Percentiles rank a stretch among this genome's conserved stretches.
These are phyloP conservation scores for Agrochola lota DNA, from an alignment of 2,888 invertebrate genomes.

Conservation along the genomic window DNA sequence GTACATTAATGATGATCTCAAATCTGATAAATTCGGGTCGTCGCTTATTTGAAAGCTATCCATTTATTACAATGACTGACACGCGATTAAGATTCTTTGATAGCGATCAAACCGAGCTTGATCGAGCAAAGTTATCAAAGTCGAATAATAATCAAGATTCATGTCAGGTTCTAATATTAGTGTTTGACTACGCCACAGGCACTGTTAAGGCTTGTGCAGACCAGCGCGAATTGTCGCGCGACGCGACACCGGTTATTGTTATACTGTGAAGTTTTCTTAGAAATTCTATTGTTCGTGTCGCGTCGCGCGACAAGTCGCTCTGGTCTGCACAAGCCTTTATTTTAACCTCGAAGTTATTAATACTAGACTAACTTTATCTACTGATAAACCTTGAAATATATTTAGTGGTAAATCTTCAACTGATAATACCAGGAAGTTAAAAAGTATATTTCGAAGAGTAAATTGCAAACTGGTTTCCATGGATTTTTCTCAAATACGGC, in stretches of 20 bases:
- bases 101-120: constrained; percentile 31
- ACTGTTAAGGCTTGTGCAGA: too few species aligned
- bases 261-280: too few species aligned
- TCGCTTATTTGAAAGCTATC: constrained; percentile 15
- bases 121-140: constrained; percentile 18
- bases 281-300: too few species aligned
- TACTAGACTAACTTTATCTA: background rate
- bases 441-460: background rate
- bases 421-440: background rate
- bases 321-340: too few species aligned
- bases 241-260: too few species aligned
- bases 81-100: constrained; percentile 26
- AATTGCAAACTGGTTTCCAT: background rate
- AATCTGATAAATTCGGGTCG: constrained; percentile 11
- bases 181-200: background rate
- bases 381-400: background rate
- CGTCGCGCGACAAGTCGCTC: too few species aligned
- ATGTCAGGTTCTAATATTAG: constrained; percentile 19
- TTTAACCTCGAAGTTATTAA: background rate
- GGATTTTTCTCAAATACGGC: background rate
- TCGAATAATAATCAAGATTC: constrained; percentile 22
- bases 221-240: too few species aligned
- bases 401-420: background rate
- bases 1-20: background rate
- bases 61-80: constrained; percentile 40